A percentile compares a stretch with the other conserved stretches of the same genome.
phyloP scores from a whole-genome alignment of 2,113 vertebrate species.

The Hypomesus transpacificus region DNA sequence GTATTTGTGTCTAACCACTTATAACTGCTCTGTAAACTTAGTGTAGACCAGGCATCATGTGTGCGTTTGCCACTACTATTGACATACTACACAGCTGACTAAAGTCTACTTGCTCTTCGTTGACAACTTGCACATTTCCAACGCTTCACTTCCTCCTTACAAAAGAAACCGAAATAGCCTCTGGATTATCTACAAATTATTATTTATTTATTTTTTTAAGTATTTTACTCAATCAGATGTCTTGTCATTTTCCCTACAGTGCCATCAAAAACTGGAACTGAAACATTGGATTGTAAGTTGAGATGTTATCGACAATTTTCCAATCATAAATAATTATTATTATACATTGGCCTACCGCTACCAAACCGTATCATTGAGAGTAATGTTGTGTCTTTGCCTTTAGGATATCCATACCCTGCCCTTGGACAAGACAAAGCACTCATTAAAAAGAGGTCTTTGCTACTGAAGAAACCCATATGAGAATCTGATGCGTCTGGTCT shows the following conservation, averaged over 20 bases:
- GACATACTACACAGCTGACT: constrained; percentile 12
- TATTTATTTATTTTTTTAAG: no score
- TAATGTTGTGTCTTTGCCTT: background rate
- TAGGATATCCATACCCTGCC: background rate
- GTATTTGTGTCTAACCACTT: constrained; percentile 33
- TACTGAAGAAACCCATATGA: background rate
- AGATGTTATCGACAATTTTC: background rate
- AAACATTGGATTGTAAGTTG: constrained; percentile 57
- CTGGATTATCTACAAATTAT: constrained; percentile 18
- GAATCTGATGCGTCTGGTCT: background rate
- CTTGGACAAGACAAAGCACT: background rate
- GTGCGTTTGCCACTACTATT: constrained; percentile 6
- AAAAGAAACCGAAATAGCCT: constrained; percentile 5
- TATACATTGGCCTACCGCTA: no score
- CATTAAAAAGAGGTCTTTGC: background rate
- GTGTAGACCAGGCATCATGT: constrained; percentile 4
- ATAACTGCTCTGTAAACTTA: constrained; percentile 23
- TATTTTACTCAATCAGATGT: constrained; percentile 15
- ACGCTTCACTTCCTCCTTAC: constrained; percentile 9
- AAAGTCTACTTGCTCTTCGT: constrained; percentile 7
- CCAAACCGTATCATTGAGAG: no score
- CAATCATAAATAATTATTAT: background rate
- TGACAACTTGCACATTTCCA: constrained; percentile 15
- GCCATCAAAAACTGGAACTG: constrained; percentile 75
- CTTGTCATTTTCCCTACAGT: constrained; percentile 48